Evolutionary conservation across 2,888 invertebrate species (phyloP).

Genomic region (Diadromus collaris): DNA sequence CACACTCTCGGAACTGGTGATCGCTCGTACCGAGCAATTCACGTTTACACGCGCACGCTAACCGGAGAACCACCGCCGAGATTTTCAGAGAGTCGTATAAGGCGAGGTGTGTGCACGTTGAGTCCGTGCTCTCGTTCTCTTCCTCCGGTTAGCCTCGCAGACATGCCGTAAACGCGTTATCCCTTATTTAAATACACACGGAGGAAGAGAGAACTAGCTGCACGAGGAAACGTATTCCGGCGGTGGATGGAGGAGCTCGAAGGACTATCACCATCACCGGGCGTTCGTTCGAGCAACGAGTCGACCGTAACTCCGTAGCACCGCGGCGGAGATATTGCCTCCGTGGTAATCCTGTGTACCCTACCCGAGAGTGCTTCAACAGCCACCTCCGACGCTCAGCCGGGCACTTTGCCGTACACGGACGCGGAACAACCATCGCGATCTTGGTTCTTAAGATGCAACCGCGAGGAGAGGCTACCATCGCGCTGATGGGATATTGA

Average conservation of each 20-base stretch:
- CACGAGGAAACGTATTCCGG: not conserved
- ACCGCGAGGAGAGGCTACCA: not conserved
- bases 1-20: not conserved
- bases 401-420: slow-evolving; percentile 2
- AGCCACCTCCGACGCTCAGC: slow-evolving; percentile 28
- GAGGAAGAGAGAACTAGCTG: not conserved
- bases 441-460: not conserved
- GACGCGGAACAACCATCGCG: not conserved
- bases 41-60: slow-evolving; percentile 17
- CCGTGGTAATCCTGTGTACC: slow-evolving; percentile 66
- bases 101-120: not conserved
- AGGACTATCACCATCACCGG: slow-evolving; percentile 47
- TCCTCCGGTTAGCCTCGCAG: slow-evolving; percentile 39
- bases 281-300: slow-evolving; percentile 60
- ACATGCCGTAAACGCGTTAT: slow-evolving; percentile 65
- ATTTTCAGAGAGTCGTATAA: slow-evolving; percentile 22
- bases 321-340: slow-evolving; percentile 66
- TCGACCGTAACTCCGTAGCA: slow-evolving; percentile 57
- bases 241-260: slow-evolving; percentile 23
- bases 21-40: slow-evolving; percentile 18
- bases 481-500: slow-evolving; percentile 43
- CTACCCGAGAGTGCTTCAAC: slow-evolving; percentile 41
- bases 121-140: slow-evolving; percentile 4
- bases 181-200: slow-evolving; percentile 67
- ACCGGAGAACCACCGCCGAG: slow-evolving; percentile 11